These are phyloP conservation scores for Anabacerthia variegaticeps DNA, from an alignment of 2,797 vertebrate genomes.

Conservation along the genomic window DNA sequence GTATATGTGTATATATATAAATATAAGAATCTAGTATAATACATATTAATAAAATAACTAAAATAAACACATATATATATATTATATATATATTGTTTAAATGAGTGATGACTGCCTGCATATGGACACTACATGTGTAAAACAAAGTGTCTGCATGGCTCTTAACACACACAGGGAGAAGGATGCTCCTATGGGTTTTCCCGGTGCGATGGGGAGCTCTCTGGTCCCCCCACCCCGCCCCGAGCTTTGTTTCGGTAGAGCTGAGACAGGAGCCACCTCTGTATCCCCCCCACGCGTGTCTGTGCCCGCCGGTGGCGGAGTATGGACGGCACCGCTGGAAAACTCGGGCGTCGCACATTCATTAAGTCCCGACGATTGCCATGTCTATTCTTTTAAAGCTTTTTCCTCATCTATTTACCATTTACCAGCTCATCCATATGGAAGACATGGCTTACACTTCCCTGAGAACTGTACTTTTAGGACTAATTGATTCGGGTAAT, in stretches of 20 bases:
- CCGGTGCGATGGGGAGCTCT: rapidly evolving
- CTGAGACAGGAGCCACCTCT: rapidly evolving
- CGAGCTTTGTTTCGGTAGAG: background rate
- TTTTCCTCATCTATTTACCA: slow-evolving; percentile 67
- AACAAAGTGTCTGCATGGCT: rapidly evolving
- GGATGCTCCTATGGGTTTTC: background rate
- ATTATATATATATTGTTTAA: rapidly evolving
- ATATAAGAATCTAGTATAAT: rapidly evolving
- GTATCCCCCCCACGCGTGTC: background rate
- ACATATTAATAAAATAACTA: rapidly evolving
- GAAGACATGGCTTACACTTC: slow-evolving; percentile 74
- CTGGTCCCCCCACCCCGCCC: rapidly evolving
- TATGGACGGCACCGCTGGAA: background rate
- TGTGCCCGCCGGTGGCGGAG: background rate
- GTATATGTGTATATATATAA: rapidly evolving
- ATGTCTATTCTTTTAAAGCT: slow-evolving; percentile 68
- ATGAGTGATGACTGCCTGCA: rapidly evolving
- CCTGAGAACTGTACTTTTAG: slow-evolving; percentile 79
- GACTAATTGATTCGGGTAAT: slow-evolving; percentile 89
- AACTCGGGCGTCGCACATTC: slow-evolving; percentile 32
- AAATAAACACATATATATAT: rapidly evolving
- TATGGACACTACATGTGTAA: rapidly evolving
- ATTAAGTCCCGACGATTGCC: slow-evolving; percentile 46
- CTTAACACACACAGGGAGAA: rapidly evolving
- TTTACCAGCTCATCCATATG: slow-evolving; percentile 81